Base-by-base conservation (phyloP, 1,140 invertebrate species). In the Drosophila subobscura region DNA sequence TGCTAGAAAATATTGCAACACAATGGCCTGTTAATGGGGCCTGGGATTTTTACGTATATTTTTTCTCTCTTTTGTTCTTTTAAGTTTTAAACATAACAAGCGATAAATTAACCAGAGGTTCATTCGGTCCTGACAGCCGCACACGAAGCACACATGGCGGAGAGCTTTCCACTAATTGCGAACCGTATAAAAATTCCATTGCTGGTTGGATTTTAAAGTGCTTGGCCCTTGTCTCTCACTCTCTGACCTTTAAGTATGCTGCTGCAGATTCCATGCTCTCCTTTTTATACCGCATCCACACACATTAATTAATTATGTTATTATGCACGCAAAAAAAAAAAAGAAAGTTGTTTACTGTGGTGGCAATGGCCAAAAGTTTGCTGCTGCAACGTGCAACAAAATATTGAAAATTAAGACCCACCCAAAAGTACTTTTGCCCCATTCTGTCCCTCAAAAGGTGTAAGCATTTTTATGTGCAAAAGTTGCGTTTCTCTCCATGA, bases 81-180 rank as follows among this genome's bases (percentile, higher is more conserved):
- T 66, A 77, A 77, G 76, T 85, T 37, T 80, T 73, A 86, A 85
- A 70, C 68, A 85, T 80, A 86, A 86, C 81, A 85, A 86, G 84
- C 80, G 64, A 85, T 85, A 85, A 85, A 85, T 86, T 86, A 86
- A 79, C 37, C 33, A 54, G 45, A 66, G 61, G 37, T 20, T 20
- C 16, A 1, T 20, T 20, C 16, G 16, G 16, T 37, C 59, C 67
- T 47, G 81, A 80, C 77, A 70, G 64, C 46, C 3, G 10, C 33
- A 37, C 33, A 14, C 47, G 56, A 73, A 83, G 75, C 63, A 20
- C 16, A 10, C 3, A 8, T 10, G 29, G 29, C 16, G 16, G 16
- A 20, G 29, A 10, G 33, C 33, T 27, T 27, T 27, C 25, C 77
- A 73, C 80, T 85, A 85, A 85, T 85, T 85, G 81, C 73, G 57